These are phyloP conservation scores for Trypoxylon attenuatum DNA, from an alignment of 2,888 invertebrate genomes.

Conservation along the genomic window DNA sequence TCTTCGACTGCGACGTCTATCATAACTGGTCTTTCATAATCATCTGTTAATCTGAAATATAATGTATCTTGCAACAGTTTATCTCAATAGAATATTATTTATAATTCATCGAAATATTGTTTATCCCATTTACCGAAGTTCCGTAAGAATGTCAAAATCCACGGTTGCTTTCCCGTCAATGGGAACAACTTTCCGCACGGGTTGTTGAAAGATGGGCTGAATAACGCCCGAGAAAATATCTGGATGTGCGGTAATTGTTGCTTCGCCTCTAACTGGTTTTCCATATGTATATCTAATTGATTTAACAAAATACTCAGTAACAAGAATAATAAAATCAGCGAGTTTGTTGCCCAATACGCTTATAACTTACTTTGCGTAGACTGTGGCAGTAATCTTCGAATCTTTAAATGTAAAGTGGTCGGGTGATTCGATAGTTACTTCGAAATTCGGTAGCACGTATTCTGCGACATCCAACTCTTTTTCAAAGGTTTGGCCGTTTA, in stretches of 20 bases:
- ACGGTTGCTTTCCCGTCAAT: conserved; percentile 85
- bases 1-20: conserved; percentile 94
- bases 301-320: no score
- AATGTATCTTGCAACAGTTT: not conserved
- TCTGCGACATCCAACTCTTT: conserved; percentile 90
- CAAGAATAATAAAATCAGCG: no score
- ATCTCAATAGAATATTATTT: not conserved
- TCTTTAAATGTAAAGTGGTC: conserved; percentile 89
- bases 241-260: conserved; percentile 89
- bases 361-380: conserved; percentile 85
- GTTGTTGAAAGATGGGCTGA: conserved; percentile 84
- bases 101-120: not conserved
- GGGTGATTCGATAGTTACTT: conserved; percentile 88
- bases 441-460: conserved; percentile 95
- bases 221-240: conserved; percentile 86
- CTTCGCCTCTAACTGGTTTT: conserved; percentile 89
- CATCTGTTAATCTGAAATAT: conserved; percentile 81
- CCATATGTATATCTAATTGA: conserved; percentile 86
- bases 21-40: conserved; percentile 87
- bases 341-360: no score
- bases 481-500: conserved; percentile 81
- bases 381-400: conserved; percentile 84
- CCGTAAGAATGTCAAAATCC: conserved; percentile 85
- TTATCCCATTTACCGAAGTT: conserved; percentile 75
- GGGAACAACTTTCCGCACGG: conserved; percentile 77